A percentile compares a stretch with the other conserved stretches of the same genome.
Evolutionary conservation across 2,888 invertebrate species (phyloP).

Genomic region (Reticulitermes lucifugus): DNA sequence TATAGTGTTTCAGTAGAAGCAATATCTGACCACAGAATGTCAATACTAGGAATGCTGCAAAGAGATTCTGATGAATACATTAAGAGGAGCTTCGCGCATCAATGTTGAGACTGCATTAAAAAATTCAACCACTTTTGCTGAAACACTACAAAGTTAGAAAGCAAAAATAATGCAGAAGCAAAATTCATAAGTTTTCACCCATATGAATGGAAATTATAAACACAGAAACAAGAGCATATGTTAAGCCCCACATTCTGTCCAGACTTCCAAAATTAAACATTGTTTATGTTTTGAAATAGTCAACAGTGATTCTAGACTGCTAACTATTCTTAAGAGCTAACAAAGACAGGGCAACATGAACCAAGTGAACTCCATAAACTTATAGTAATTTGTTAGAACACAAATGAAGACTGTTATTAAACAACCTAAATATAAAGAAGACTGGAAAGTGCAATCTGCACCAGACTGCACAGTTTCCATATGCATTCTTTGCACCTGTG

Average conservation of each 20-base stretch:
- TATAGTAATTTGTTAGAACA: no score
- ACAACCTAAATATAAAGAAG: no score
- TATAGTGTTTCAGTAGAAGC: constrained; percentile 19
- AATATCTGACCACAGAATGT: background rate
- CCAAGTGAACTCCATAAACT: no score
- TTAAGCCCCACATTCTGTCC: background rate
- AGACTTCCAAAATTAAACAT: background rate
- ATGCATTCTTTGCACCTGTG: no score
- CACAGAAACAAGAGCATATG: background rate
- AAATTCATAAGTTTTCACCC: background rate
- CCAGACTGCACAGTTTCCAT: no score
- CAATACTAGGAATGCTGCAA: background rate
- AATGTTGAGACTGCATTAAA: background rate
- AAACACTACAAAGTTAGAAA: background rate
- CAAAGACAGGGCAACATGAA: no score
- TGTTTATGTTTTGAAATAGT: no score
- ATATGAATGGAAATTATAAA: background rate
- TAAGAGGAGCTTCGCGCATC: background rate
- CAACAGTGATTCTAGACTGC: no score
- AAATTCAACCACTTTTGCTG: background rate
- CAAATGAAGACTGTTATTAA: no score
- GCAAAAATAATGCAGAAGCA: constrained; percentile 12
- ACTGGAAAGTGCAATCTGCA: no score
- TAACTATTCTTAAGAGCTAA: no score
- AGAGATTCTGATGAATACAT: background rate